Conservation (phyloP, 2,888 invertebrate species). For the Drosophila formosana region DNA sequence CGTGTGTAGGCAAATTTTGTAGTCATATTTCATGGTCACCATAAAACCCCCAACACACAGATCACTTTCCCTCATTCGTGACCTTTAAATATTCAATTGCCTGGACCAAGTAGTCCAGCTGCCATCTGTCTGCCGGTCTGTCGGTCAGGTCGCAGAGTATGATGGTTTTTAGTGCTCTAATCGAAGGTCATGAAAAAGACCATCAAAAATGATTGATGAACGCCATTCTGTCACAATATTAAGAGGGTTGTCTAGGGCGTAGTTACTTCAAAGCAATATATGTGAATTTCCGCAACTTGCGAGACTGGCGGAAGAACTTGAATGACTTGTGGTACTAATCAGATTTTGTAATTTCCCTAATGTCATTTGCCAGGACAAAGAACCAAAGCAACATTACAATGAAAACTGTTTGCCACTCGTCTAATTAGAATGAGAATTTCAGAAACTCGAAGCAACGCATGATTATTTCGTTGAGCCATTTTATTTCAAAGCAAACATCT, state of each 20-base stretch:
- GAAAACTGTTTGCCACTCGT: constrained; percentile 5
- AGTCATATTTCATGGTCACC: constrained; percentile 59
- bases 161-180: constrained; percentile 35
- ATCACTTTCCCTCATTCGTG: constrained; percentile 4
- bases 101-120: constrained; percentile 9
- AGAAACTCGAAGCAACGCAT: not conserved
- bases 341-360: constrained; percentile 10
- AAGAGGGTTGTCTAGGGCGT: not conserved
- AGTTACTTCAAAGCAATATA: not conserved
- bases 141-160: not conserved
- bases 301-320: not conserved
- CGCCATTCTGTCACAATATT: constrained; percentile 8
- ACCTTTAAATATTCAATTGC: constrained; percentile 70
- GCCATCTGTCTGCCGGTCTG: not conserved
- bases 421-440: constrained; percentile 24
- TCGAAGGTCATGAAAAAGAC: constrained; percentile 43
- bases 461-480: not conserved
- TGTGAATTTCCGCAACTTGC: not conserved
- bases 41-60: constrained; percentile 42
- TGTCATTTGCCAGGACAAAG: constrained; percentile 1
- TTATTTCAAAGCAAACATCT: not conserved
- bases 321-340: constrained; percentile 9
- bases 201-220: constrained; percentile 71
- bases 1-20: constrained; percentile 40
- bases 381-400: not conserved